Evolutionary conservation across 64 coral and sea anemone species (phyloP).

Genomic region (Anthopleura sola): DNA sequence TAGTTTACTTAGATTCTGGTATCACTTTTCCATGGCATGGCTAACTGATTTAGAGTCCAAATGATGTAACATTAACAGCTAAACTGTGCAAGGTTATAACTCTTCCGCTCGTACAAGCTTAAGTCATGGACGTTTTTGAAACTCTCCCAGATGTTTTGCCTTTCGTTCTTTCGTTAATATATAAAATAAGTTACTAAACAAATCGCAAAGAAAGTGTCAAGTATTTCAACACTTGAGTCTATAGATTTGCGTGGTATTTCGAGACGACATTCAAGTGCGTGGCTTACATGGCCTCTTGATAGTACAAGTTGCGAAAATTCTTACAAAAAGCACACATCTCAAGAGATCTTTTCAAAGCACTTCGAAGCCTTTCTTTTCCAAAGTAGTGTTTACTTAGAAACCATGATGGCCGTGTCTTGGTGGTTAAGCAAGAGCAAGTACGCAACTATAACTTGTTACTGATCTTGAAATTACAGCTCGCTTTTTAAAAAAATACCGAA

Average conservation of each 20-base stretch:
- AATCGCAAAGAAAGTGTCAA: background rate
- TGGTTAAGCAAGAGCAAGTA: background rate
- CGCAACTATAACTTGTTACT: background rate
- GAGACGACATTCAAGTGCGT: too few species aligned
- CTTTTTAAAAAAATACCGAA: too few species aligned
- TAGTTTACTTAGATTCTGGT: background rate
- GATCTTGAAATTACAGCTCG: background rate
- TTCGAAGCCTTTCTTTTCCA: background rate
- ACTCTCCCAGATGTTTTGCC: background rate
- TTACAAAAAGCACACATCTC: background rate
- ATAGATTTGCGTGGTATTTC: too few species aligned
- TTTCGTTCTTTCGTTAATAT: background rate
- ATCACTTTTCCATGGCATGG: background rate
- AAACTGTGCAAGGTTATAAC: background rate
- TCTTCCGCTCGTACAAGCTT: background rate
- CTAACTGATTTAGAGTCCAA: background rate
- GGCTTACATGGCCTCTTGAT: background rate
- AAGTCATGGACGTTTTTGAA: background rate
- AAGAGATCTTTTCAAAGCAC: background rate
- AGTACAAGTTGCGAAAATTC: background rate
- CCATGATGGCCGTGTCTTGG: background rate
- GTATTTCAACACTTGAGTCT: background rate
- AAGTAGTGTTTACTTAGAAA: background rate
- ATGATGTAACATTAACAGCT: background rate
- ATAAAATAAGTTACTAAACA: background rate